phyloP scores from a whole-genome alignment of 2,113 vertebrate genomes.

The Neodon shergylaensis region DNA sequence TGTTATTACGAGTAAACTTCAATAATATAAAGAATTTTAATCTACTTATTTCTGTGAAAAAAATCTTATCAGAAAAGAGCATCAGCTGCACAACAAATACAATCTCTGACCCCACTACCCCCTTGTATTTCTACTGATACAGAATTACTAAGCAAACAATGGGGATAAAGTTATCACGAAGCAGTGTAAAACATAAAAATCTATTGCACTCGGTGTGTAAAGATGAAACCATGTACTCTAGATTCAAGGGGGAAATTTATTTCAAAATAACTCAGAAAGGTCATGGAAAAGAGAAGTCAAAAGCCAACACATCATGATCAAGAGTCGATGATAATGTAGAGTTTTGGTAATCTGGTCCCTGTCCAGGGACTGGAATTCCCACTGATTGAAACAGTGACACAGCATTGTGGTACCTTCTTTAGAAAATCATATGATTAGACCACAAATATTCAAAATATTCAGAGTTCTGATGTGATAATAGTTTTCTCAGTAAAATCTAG shows the following conservation, averaged over 20 bases:
- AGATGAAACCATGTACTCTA: neutral
- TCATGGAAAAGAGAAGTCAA: neutral
- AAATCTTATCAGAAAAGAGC: neutral
- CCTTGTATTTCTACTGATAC: neutral
- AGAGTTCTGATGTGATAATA: neutral
- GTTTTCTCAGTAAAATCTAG: neutral
- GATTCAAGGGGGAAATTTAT: constrained; percentile 2
- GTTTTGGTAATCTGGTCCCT: neutral
- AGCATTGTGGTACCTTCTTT: neutral
- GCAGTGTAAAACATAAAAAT: neutral
- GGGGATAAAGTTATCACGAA: neutral
- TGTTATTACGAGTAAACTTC: neutral
- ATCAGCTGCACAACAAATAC: neutral
- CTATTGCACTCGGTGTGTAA: neutral
- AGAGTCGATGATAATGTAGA: neutral
- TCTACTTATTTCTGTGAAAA: neutral
- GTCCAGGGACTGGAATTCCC: neutral
- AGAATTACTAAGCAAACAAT: neutral
- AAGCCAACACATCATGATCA: constrained; percentile 5
- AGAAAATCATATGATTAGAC: neutral
- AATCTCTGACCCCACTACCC: neutral
- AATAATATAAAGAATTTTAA: neutral
- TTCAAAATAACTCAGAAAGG: neutral
- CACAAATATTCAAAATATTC: neutral
- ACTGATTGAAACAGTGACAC: neutral